A percentile compares a stretch with the other conserved stretches of the same genome.
Evolutionary conservation across 2,113 vertebrate species (phyloP).

Genomic region (Corapipo altera): DNA sequence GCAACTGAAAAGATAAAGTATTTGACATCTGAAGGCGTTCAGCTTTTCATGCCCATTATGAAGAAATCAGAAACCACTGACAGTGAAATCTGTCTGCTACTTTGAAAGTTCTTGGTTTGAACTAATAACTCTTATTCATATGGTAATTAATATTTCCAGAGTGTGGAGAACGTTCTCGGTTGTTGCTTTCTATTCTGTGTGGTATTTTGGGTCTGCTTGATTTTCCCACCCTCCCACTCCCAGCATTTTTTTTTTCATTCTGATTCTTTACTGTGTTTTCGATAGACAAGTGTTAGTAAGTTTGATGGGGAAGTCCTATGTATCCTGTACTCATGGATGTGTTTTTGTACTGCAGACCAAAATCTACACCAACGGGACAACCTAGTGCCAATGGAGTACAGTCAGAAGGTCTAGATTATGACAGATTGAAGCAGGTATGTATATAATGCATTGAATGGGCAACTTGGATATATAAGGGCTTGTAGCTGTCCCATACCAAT

Average conservation of each 20-base stretch:
- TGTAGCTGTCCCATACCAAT: not conserved
- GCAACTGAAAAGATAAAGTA: not conserved
- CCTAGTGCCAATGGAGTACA: constrained; percentile 96
- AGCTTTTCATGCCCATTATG: not conserved
- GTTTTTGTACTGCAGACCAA: constrained; percentile 83
- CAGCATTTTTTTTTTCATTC: not conserved
- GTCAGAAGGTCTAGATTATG: constrained; percentile 92
- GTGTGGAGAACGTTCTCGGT: not conserved
- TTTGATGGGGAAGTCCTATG: not conserved
- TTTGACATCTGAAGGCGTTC: not conserved
- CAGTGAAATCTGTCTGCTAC: not conserved
- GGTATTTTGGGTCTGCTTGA: constrained; percentile 41
- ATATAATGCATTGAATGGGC: not conserved
- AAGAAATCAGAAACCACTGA: not conserved
- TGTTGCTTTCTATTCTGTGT: constrained; percentile 28
- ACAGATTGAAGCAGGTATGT: constrained; percentile 95
- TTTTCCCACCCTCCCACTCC: not conserved
- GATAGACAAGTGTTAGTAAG: not conserved
- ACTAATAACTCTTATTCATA: not conserved
- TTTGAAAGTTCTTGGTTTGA: constrained; percentile 5
- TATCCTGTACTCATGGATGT: not conserved
- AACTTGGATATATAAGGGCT: not conserved
- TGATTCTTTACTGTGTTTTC: not conserved
- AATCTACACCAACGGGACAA: constrained; percentile 89
- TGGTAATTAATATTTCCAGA: not conserved